Conservation (phyloP, 2,888 invertebrate species). For the Pseudococcus viburni region DNA sequence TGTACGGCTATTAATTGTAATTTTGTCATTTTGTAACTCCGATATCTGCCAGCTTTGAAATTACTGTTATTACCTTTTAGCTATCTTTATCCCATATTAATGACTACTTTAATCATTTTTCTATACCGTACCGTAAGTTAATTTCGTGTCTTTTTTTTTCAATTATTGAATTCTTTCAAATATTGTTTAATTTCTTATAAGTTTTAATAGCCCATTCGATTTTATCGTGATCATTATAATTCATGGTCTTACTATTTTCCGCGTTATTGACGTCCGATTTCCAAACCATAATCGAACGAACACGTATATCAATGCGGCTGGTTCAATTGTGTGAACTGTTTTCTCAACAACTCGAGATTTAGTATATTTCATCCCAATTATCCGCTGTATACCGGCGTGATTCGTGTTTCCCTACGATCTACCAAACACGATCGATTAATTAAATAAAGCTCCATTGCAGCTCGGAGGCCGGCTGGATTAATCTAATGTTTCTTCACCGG, state of each 20-base stretch:
- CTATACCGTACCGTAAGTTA: constrained; percentile 65
- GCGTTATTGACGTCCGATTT: constrained; percentile 49
- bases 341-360: constrained; percentile 10
- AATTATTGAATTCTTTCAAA: constrained; percentile 59
- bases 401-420: constrained; percentile 17
- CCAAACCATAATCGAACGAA: constrained; percentile 53
- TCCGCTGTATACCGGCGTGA: background rate
- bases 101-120: constrained; percentile 66
- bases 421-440: constrained; percentile 37
- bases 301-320: constrained; percentile 28
- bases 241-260: constrained; percentile 49
- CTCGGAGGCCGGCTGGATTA: constrained; percentile 16
- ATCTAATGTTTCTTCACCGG: background rate
- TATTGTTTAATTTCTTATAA: constrained; percentile 65
- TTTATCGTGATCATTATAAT: constrained; percentile 52
- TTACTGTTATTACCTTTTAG: constrained; percentile 64
- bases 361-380: constrained; percentile 33
- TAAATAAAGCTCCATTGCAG: constrained; percentile 27
- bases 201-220: constrained; percentile 57
- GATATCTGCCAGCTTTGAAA: constrained; percentile 66
- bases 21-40: constrained; percentile 66
- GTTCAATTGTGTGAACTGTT: constrained; percentile 49
- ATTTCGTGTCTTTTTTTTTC: constrained; percentile 64
- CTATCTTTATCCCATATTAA: constrained; percentile 66
- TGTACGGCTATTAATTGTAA: constrained; percentile 65